Base-by-base conservation (phyloP, 2,888 invertebrate genomes). In the Automeris io region DNA sequence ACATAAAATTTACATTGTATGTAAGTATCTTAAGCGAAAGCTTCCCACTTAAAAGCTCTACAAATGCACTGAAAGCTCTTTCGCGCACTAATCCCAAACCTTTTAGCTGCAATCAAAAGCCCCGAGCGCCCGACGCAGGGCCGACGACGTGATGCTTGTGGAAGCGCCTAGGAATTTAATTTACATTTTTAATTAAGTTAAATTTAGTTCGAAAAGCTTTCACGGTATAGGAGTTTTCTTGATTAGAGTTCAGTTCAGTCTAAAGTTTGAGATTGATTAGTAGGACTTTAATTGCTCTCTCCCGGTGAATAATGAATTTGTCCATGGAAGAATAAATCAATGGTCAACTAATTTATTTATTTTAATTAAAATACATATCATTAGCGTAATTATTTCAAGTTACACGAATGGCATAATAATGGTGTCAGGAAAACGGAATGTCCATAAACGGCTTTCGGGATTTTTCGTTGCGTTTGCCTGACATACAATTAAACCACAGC, bases 101-200 rank as follows among this genome's bases (percentile, higher is more conserved):
- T 87, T 87, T 87, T 87, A 87, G 87, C 86, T 86, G 87, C 86
- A 87, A 86, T 86, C 86, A 86, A 86, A 86, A 85, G 86, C 85
- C 75, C 80, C 73, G 78, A 77, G 82, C 72, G 72, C 67, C 65
- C 61, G 60, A 57, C 59, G 71, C 47, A 55, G 40, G 41, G 39
- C 37, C 34, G 37, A 32, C 80, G 78, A 73, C 70, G 77, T 75
- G 80, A 78, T 82, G 82, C 81, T 81, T 83, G 80, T 83, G 85
- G 85, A 85, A 79, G 83, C 79, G 82, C 75, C 83, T 79, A 85
- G 81, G 83, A 86, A 86, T 86, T 85, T 83, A 81, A 86, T 86
- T 86, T 86, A 86, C 86, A 86, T 86, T 86, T 86, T 86, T 86
- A 86, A 85, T 86, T 86, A 86, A 83, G 83, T 86, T 82, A 85